Evolutionary conservation across 2,113 vertebrate species (phyloP), one percentile per base, ranked within the genome.

Genomic region (Oostethus manadensis): DNA sequence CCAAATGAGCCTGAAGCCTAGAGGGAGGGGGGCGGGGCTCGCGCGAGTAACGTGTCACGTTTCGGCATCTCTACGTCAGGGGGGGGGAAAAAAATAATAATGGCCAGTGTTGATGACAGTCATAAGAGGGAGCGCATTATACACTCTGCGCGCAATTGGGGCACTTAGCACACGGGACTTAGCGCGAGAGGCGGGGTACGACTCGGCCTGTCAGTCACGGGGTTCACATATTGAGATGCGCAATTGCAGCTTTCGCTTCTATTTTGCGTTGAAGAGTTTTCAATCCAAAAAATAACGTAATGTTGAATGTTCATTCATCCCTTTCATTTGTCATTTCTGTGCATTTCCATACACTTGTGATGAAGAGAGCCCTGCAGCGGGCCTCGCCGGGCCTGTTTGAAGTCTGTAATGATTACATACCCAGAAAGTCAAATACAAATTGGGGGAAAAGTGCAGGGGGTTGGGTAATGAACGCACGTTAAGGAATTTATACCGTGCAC

Each of bases 1-100:
- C 56, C 38, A 63, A 78, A 76, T 74, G 70, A 78, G 67, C 56
- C 51, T 1, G 40, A 21, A 60, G 77, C 70, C 64, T n/a, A n/a
- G n/a, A n/a, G n/a, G n/a, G n/a, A n/a, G 0, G 0, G 50, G 64
- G 70, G 56, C 7, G 29, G n/a, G 15, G 51, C 4, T 13, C 1
- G 23, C 65, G 64, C 16, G 8, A 57, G 14, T 49, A 43, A 60
- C 42, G 59, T 71, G 72, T 49, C 68, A 57, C 72, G 29, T 66
- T 66, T 60, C 63, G 54, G 58, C 64, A 50, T 47, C 58, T 60
- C 35, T 21, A 35, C 15, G 21, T 33, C 53, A 53, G 42, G 40
- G 60, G 56, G 62, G 47, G 56, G 42, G 60, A 65, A n/a, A n/a
- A n/a, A n/a, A n/a, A n/a, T n/a, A n/a, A 58, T 51, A 55, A 60